These are phyloP conservation scores for Caracal caracal DNA, from an alignment of 2,113 vertebrate genomes.

Conservation along the genomic window DNA sequence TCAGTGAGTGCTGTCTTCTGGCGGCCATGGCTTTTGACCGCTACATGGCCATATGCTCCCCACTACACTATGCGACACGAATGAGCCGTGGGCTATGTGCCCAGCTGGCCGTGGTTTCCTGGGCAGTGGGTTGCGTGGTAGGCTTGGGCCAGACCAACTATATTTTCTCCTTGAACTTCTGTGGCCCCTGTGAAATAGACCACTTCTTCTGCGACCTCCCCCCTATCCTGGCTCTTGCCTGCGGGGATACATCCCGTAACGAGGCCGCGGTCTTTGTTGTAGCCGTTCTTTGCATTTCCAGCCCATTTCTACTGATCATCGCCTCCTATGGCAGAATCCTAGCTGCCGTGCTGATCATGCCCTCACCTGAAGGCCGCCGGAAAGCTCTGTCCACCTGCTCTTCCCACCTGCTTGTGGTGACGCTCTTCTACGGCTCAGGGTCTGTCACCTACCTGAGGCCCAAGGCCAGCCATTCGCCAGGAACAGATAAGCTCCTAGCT, in stretches of 20 bases:
- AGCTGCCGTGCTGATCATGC: neutral
- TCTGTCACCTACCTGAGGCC: constrained; percentile 66
- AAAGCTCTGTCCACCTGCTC: constrained; percentile 69
- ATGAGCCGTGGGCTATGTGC: constrained; percentile 26
- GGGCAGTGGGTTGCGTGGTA: constrained; percentile 50
- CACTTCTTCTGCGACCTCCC: constrained; percentile 78
- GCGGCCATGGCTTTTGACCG: constrained; percentile 68
- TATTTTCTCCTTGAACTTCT: constrained; percentile 71
- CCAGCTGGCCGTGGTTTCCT: constrained; percentile 18
- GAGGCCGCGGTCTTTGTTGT: constrained; percentile 40
- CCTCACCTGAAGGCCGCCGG: constrained; percentile 29
- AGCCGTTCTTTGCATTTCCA: constrained; percentile 51
- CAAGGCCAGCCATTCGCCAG: constrained; percentile 59
- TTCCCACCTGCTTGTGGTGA: constrained; percentile 60
- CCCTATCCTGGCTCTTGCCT: constrained; percentile 62
- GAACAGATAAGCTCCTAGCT: constrained; percentile 37
- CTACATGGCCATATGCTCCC: constrained; percentile 47
- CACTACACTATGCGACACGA: neutral
- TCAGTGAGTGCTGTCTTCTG: constrained; percentile 65
- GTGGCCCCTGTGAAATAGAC: constrained; percentile 68
- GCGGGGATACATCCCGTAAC: constrained; percentile 57
- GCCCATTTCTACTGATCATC: constrained; percentile 62
- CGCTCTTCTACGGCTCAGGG: constrained; percentile 63
- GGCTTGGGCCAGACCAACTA: constrained; percentile 62
- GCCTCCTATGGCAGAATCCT: constrained; percentile 60